Conservation (phyloP, 2,888 invertebrate species). For the Germaria angustata region DNA sequence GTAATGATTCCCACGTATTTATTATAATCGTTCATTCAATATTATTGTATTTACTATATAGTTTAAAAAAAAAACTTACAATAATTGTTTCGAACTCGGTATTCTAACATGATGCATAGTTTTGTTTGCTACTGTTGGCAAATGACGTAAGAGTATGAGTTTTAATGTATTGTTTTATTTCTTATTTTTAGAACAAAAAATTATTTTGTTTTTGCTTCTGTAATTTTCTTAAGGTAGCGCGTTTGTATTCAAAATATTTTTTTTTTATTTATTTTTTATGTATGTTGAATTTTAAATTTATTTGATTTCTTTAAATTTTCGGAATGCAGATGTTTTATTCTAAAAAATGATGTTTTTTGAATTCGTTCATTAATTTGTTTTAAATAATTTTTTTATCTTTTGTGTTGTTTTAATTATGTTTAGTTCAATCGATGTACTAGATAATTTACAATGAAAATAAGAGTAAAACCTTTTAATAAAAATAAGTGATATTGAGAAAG, state of each 20-base stretch:
- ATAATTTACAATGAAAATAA: conserved; percentile 31
- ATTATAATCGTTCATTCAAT: no score
- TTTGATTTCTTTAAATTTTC: neutral
- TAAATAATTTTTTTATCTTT: neutral
- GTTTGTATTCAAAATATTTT: conserved; percentile 50
- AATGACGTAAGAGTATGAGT: neutral
- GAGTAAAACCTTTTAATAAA: no score
- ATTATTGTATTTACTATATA: no score
- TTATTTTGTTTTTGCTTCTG: neutral
- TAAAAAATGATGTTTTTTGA: neutral
- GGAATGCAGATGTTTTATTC: neutral
- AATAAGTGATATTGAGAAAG: no score
- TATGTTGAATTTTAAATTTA: neutral
- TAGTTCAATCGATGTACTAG: conserved; percentile 45
- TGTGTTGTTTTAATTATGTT: neutral
- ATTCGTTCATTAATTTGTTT: conserved; percentile 14
- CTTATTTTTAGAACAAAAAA: neutral
- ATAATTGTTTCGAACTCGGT: no score
- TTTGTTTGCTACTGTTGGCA: conserved; percentile 16
- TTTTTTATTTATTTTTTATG: conserved; percentile 12
- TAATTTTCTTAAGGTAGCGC: conserved; percentile 38
- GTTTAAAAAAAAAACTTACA: no score
- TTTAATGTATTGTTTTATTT: neutral
- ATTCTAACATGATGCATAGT: no score
- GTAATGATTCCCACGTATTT: no score